Conservation (phyloP, 35 echinoderm and acorn worm genomes). For the Chiridota heheva region DNA sequence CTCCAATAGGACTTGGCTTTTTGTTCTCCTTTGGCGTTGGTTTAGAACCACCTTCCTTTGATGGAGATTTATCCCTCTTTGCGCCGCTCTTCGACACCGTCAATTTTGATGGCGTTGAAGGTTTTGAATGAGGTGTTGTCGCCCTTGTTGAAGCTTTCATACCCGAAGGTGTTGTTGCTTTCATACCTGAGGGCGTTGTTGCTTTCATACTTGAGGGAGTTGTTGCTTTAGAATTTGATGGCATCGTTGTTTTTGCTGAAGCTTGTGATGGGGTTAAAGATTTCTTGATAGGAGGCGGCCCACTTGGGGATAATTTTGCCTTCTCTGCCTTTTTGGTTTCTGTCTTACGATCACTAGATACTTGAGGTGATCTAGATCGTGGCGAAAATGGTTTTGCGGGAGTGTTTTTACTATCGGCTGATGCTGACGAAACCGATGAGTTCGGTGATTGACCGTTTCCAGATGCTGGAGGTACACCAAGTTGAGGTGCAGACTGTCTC, state of each 20-base stretch:
- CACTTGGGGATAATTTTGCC: constrained; percentile 38
- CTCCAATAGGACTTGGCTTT: neutral
- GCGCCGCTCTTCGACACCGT: constrained; percentile 3
- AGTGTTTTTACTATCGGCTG: constrained; percentile 7
- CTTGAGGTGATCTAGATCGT: constrained; percentile 11
- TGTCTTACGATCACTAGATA: neutral
- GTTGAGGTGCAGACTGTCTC: constrained; percentile 1
- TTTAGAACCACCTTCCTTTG: neutral
- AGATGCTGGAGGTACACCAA: constrained; percentile 5
- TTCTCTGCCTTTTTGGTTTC: neutral
- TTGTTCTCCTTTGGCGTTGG: neutral
- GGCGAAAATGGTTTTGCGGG: constrained; percentile 5
- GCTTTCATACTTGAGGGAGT: too few species aligned
- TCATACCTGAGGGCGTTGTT: too few species aligned
- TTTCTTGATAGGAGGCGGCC: constrained; percentile 48
- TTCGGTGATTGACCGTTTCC: constrained; percentile 12
- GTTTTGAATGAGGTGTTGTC: constrained; percentile 9
- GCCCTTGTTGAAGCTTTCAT: too few species aligned
- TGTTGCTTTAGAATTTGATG: too few species aligned
- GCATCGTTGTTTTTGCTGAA: constrained; percentile 22
- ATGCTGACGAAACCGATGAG: constrained; percentile 30
- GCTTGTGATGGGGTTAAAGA: constrained; percentile 25
- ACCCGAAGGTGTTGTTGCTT: too few species aligned
- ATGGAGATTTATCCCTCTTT: constrained; percentile 22
- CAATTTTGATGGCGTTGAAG: constrained; percentile 15